Evolutionary conservation across 2,888 invertebrate genomes (phyloP), one percentile per base, ranked within the genome.

Genomic region (Ennomos erosarius): DNA sequence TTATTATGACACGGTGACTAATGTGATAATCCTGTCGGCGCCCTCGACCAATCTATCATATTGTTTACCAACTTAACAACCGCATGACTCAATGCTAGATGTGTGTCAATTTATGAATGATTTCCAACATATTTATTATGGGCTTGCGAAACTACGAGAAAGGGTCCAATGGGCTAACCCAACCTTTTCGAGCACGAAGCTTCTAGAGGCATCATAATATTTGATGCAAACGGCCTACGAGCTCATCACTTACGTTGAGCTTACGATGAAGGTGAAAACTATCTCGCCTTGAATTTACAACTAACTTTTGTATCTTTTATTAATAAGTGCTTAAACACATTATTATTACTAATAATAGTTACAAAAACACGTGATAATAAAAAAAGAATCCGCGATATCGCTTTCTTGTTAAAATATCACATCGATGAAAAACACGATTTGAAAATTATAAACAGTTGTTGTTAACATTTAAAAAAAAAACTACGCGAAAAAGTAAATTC

Each of bases 81-180:
- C 38, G 33, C 34, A 37, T 44, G 49, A 55, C 49, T 38, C 38
- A 52, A 47, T 57, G 43, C 52, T 49, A 10, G 33, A 34, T 44
- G 36, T 46, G 47, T 61, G 54, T 53, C 55, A 62, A 38, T 50
- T 47, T 55, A 55, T 59, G 52, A 60, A 58, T 52, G 52, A 61
- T 61, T 54, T 40, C 26, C 13, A 26, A 6, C 34, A 50, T 43
- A 42, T 12, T 39, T 53, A 60, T 54, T 55, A 48, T 50, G 48
- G 40, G 47, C 10, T 26, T 47, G 13, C 10, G 13, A 36, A 48
- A 55, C 11, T 48, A 43, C 51, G 43, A 48, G 43, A 49, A 50
- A 50, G 38, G 55, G 39, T 55, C 49, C 44, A 11, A 50, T 36
- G 5, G 35, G 11, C 53, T 26, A 39, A 49, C 47, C 40, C 46